Evolutionary conservation across 2,888 invertebrate species (phyloP), one percentile per base, ranked within the genome.

Genomic region (Serripes groenlandicus): DNA sequence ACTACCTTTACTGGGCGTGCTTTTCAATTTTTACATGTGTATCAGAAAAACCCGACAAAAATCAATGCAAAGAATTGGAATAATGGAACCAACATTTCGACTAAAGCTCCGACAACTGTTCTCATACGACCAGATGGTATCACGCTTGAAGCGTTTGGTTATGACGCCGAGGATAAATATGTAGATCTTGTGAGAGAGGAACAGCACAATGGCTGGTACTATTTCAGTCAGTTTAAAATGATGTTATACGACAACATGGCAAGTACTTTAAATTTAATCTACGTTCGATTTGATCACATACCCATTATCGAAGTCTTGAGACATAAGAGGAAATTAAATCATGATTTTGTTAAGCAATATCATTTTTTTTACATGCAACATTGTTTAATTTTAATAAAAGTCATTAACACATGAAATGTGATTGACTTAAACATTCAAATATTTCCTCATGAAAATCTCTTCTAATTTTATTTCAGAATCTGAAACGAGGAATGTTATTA

Each of bases 401-500:
- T n/a, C n/a, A n/a, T n/a, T n/a, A n/a, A n/a, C n/a, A n/a, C n/a
- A n/a, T n/a, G n/a, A n/a, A n/a, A n/a, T n/a, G n/a, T n/a, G n/a
- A n/a, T n/a, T n/a, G n/a, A n/a, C n/a, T n/a, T n/a, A n/a, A n/a
- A n/a, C n/a, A n/a, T n/a, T n/a, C n/a, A n/a, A n/a, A n/a, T n/a
- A n/a, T n/a, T n/a, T n/a, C n/a, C n/a, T n/a, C n/a, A n/a, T n/a
- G n/a, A n/a, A n/a, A n/a, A n/a, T 11, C 23, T 11, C n/a, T 54
- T 21, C 5, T 54, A 54, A 54, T 4, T 58, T 42, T 21, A 28
- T 56, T 34, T n/a, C 86, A 92, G 92, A 89, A 91, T 32, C 86
- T 92, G 3, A 90, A 90, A 35, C 88, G 91, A 5, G 92, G 92
- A 60, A 89, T 92, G 52, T 75, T 88, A 4, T 75, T 92, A 9